phyloP scores from a whole-genome alignment of 2,888 invertebrate genomes.

The Parochlus steinenii region DNA sequence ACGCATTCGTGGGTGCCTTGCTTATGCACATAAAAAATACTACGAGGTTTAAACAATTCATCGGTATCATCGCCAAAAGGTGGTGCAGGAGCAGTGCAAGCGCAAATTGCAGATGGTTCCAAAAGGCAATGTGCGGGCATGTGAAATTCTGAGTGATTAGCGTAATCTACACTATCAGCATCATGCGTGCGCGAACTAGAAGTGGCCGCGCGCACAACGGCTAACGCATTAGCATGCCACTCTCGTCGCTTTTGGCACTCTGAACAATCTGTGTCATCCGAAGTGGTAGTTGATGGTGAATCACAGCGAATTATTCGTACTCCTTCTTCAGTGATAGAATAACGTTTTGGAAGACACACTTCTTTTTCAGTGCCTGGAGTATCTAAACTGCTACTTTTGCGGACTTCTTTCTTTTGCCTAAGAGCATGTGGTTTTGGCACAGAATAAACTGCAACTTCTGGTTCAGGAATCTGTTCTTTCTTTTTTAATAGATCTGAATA shows the following conservation, averaged over 20 bases:
- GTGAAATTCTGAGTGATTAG: constrained; percentile 16
- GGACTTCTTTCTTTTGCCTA: constrained; percentile 16
- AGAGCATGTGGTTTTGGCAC: constrained; percentile 20
- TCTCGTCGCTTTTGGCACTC: constrained; percentile 31
- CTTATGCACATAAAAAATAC: constrained; percentile 52
- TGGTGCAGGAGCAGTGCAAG: constrained; percentile 47
- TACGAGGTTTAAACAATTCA: constrained; percentile 43
- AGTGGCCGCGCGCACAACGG: constrained; percentile 27
- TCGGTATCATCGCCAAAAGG: constrained; percentile 43
- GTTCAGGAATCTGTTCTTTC: constrained; percentile 21
- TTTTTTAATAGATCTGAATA: constrained; percentile 58
- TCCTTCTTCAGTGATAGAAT: constrained; percentile 54
- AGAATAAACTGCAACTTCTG: constrained; percentile 23
- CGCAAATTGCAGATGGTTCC: constrained; percentile 49
- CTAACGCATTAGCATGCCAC: constrained; percentile 30
- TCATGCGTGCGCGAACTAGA: constrained; percentile 24
- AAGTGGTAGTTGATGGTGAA: constrained; percentile 29
- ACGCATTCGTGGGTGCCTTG: constrained; percentile 40
- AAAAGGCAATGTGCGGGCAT: constrained; percentile 56
- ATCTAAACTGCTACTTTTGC: constrained; percentile 59
- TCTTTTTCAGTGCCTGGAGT: constrained; percentile 43
- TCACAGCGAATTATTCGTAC: constrained; percentile 33
- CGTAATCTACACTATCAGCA: constrained; percentile 35
- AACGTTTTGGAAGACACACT: constrained; percentile 43
- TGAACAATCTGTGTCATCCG: constrained; percentile 31